These are phyloP conservation scores for Aromia moschata DNA, from an alignment of 2,888 invertebrate species.

Conservation along the genomic window DNA sequence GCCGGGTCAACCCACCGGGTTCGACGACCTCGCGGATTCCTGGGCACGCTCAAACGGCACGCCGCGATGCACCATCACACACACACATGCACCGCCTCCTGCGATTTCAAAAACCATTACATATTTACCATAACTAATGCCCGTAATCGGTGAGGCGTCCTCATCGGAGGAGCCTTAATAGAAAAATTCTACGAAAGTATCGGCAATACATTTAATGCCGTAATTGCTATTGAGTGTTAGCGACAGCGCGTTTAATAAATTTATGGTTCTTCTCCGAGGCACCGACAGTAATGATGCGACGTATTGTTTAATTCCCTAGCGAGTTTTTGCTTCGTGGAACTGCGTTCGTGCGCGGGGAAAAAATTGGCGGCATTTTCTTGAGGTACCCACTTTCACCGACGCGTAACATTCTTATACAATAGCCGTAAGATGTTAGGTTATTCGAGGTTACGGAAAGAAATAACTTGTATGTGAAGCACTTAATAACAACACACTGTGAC, in stretches of 20 bases:
- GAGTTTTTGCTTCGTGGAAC: background rate
- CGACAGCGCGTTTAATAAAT: background rate
- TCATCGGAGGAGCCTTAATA: background rate
- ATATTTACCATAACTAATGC: conserved; percentile 3
- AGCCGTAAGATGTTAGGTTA: too few species aligned
- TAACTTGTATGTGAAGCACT: too few species aligned
- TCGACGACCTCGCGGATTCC: conserved; percentile 20
- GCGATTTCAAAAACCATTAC: background rate
- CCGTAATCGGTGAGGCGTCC: background rate
- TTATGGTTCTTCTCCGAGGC: background rate
- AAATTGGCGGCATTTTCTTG: too few species aligned
- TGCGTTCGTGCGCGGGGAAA: too few species aligned
- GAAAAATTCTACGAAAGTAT: conserved; percentile 1
- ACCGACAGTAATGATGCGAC: background rate
- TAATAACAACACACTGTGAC: too few species aligned
- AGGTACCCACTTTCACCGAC: too few species aligned
- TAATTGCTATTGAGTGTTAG: background rate
- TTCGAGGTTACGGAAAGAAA: too few species aligned
- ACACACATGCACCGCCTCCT: conserved; percentile 18
- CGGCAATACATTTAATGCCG: background rate
- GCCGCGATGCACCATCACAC: conserved; percentile 11
- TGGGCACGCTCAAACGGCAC: conserved; percentile 11
- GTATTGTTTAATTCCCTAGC: background rate
- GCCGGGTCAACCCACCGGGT: conserved; percentile 45
- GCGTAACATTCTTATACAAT: too few species aligned